Percentiles rank a stretch among this genome's conserved stretches.
Evolutionary conservation across 2,113 vertebrate genomes (phyloP).

Genomic region (Neogobius melanostomus): DNA sequence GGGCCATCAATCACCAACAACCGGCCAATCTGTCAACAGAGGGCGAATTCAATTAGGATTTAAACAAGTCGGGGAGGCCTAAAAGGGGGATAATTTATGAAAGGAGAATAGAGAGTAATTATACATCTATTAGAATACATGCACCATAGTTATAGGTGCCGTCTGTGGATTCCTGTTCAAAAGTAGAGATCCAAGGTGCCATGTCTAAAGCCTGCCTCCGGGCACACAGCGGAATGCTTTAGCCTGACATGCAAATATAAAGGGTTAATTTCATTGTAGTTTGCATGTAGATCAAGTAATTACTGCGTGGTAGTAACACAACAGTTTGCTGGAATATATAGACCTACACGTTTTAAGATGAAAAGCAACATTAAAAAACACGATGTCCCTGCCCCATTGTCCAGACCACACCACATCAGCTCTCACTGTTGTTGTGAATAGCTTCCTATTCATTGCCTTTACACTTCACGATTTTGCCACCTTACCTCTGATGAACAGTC

Average conservation of each 20-base stretch:
- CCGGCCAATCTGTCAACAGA: conserved; percentile 30
- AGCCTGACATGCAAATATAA: conserved; percentile 7
- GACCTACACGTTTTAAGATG: conserved; percentile 29
- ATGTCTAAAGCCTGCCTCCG: conserved; percentile 49
- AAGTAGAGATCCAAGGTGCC: conserved; percentile 39
- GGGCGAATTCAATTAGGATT: background rate
- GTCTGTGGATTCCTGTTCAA: conserved; percentile 42
- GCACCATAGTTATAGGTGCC: too few species aligned
- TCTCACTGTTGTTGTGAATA: background rate
- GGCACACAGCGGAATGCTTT: conserved; percentile 40
- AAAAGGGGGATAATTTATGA: conserved; percentile 36
- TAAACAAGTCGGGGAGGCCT: conserved; percentile 1
- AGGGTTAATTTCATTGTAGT: conserved; percentile 38
- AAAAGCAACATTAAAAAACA: conserved; percentile 39
- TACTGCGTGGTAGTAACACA: conserved; percentile 17
- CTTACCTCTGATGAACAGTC: too few species aligned
- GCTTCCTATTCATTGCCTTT: too few species aligned
- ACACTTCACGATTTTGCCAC: too few species aligned
- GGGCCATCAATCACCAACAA: conserved; percentile 47
- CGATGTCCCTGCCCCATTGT: background rate
- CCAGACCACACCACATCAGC: background rate
- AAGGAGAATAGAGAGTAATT: conserved; percentile 31
- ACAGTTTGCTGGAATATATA: conserved; percentile 10
- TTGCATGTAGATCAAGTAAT: conserved; percentile 27
- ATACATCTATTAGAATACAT: conserved; percentile 1